phyloP scores from a whole-genome alignment of 2,113 vertebrate genomes.

The Spermophilus dauricus region DNA sequence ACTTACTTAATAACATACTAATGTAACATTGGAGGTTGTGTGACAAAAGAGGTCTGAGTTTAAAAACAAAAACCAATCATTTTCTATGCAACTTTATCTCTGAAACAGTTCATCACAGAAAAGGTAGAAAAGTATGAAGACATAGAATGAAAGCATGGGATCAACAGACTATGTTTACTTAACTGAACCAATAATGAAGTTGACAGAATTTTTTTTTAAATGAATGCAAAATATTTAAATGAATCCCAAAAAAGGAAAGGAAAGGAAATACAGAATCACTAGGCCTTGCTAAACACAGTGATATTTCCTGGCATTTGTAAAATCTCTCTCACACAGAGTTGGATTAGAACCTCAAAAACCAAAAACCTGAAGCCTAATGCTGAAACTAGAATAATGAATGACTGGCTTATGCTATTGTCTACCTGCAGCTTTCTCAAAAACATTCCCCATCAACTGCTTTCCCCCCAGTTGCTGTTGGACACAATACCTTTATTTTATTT shows the following conservation, averaged over 20 bases:
- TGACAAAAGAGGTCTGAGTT: not conserved
- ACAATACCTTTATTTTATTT: too few relatives aligned
- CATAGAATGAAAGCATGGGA: not conserved
- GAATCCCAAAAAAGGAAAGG: not conserved
- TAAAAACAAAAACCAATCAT: not conserved
- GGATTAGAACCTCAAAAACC: not conserved
- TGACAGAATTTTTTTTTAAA: not conserved
- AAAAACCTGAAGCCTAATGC: not conserved
- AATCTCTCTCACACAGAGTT: not conserved
- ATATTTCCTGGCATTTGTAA: conserved; percentile 28
- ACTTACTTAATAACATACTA: not conserved
- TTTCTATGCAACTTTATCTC: not conserved
- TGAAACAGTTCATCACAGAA: not conserved
- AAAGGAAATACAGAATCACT: not conserved
- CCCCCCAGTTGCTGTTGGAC: too few relatives aligned
- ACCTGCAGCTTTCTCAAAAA: not conserved
- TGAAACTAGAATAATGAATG: not conserved
- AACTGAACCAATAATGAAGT: not conserved
- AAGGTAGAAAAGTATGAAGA: not conserved
- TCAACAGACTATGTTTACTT: not conserved
- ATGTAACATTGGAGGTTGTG: not conserved
- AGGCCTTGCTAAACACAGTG: not conserved
- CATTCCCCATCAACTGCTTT: not conserved
- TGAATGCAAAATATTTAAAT: conserved; percentile 22
- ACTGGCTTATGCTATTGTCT: not conserved